These are phyloP conservation scores for Phragmatobia fuliginosa DNA, from an alignment of 2,888 invertebrate species.

Conservation along the genomic window DNA sequence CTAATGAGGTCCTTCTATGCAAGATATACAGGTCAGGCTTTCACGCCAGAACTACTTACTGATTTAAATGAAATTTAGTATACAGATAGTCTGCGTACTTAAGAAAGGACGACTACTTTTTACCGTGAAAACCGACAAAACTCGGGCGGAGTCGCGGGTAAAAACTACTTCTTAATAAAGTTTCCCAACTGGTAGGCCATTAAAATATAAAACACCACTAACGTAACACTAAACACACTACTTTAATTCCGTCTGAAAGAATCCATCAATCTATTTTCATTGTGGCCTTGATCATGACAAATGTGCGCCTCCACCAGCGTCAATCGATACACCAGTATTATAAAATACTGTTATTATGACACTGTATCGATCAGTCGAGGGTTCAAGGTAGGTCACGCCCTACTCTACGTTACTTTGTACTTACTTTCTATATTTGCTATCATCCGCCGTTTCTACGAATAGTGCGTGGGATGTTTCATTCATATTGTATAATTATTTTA, in stretches of 20 bases:
- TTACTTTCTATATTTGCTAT: constrained; percentile 32
- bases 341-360: constrained; percentile 53
- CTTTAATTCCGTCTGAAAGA: constrained; percentile 39
- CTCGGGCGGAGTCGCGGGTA: too few species aligned
- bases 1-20: too few species aligned
- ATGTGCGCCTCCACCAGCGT: constrained; percentile 52
- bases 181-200: neutral
- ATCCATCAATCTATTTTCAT: constrained; percentile 63
- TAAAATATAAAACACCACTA: constrained; percentile 5
- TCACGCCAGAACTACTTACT: too few species aligned
- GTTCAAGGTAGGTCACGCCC: constrained; percentile 68
- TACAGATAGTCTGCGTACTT: too few species aligned
- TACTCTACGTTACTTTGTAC: constrained; percentile 25
- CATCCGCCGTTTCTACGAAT: constrained; percentile 26
- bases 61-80: too few species aligned
- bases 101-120: too few species aligned
- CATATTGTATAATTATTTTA: constrained; percentile 5
- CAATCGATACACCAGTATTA: constrained; percentile 57
- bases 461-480: neutral
- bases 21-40: too few species aligned
- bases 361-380: constrained; percentile 54
- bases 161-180: neutral
- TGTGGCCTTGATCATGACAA: constrained; percentile 70
- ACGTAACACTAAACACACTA: constrained; percentile 35
- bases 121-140: too few species aligned